Evolutionary conservation across 2,797 vertebrate genomes (phyloP).

Genomic region (Spondyliosoma cantharus): DNA sequence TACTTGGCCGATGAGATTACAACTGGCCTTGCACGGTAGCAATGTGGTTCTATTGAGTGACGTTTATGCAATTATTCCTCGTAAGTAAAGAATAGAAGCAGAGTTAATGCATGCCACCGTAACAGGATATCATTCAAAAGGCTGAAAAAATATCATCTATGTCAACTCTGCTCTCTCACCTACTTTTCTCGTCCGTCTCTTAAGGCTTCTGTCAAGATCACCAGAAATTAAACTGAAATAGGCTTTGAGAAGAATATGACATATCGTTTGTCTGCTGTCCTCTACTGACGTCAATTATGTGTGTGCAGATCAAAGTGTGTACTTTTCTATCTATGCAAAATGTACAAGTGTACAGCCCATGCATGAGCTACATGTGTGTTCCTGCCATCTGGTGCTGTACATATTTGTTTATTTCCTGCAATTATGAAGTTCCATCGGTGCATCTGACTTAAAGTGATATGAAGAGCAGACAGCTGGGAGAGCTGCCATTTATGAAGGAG

Average conservation of each 20-base stretch:
- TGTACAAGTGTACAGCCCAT: not conserved
- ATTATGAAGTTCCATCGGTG: constrained; percentile 14
- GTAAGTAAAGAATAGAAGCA: constrained; percentile 9
- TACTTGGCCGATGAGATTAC: not conserved
- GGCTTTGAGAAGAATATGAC: constrained; percentile 23
- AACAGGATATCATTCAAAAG: constrained; percentile 23
- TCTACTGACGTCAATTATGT: constrained; percentile 11
- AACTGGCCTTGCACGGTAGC: not conserved
- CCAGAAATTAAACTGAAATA: constrained; percentile 32
- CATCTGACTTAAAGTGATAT: constrained; percentile 21
- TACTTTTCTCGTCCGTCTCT: not conserved
- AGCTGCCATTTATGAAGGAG: constrained; percentile 30
- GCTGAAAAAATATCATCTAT: constrained; percentile 13
- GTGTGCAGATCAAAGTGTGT: not conserved
- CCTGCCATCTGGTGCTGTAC: constrained; percentile 8
- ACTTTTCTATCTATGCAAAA: not conserved
- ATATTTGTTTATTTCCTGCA: constrained; percentile 19
- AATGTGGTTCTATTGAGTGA: constrained; percentile 22
- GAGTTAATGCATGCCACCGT: constrained; percentile 1
- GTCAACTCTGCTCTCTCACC: constrained; percentile 1
- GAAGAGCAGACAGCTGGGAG: constrained; percentile 26
- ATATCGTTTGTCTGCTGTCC: constrained; percentile 23
- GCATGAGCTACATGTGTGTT: constrained; percentile 5
- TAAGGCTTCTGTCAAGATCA: constrained; percentile 3
- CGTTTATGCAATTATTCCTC: constrained; percentile 25